A percentile compares a stretch with the other conserved stretches of the same genome.
These are phyloP conservation scores for Cynodonichthys magdalenae DNA, from an alignment of 2,797 vertebrate species.

Conservation along the genomic window DNA sequence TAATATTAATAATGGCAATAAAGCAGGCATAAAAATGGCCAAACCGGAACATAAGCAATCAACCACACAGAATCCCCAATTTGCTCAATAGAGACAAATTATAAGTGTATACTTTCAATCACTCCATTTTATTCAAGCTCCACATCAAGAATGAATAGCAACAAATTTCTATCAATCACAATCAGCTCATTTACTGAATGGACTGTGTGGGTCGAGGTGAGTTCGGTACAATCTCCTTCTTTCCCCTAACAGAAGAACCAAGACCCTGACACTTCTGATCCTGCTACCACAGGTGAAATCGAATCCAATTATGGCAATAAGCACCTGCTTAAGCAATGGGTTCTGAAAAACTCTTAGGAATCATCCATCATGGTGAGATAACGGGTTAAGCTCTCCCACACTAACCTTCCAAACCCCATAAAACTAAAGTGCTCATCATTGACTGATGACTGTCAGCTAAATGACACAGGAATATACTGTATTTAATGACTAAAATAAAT, in stretches of 20 bases:
- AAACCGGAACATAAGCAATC: constrained; percentile 12
- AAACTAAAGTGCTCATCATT: constrained; percentile 24
- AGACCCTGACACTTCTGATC: constrained; percentile 30
- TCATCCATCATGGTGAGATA: constrained; percentile 45
- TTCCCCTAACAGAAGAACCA: constrained; percentile 17
- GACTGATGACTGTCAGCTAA: constrained; percentile 21
- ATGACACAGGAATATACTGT: not conserved
- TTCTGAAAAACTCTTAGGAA: constrained; percentile 36
- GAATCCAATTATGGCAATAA: constrained; percentile 72
- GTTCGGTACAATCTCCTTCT: constrained; percentile 25
- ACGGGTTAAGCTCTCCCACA: constrained; percentile 50
- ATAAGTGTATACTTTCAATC: constrained; percentile 12
- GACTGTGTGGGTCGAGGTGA: constrained; percentile 7
- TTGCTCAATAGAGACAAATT: constrained; percentile 30
- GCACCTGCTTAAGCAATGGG: constrained; percentile 67
- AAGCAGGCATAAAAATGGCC: constrained; percentile 9
- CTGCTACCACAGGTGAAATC: constrained; percentile 57
- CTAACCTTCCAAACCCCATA: constrained; percentile 6
- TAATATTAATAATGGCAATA: constrained; percentile 12
- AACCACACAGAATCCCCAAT: constrained; percentile 15
- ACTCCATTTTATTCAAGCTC: not conserved
- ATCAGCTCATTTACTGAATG: not conserved
- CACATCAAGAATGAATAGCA: not conserved
- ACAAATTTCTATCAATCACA: constrained; percentile 15
- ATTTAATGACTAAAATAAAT: constrained; percentile 28